phyloP scores from a whole-genome alignment of 2,113 vertebrate species.

The Lichenostomus cassidix region DNA sequence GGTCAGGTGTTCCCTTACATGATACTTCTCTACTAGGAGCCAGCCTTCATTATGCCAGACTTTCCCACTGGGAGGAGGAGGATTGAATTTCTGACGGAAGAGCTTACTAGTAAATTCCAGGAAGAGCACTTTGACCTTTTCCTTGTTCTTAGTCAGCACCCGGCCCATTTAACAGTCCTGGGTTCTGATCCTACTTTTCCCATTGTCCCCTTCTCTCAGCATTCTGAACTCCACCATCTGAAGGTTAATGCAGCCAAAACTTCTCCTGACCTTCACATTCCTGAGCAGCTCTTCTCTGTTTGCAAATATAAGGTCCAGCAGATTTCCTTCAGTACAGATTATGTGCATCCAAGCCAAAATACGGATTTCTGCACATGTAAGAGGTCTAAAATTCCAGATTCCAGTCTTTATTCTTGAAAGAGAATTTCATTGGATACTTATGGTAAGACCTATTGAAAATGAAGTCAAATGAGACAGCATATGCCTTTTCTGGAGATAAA shows the following conservation, averaged over 20 bases:
- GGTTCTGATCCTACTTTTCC: not conserved
- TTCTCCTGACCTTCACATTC: not conserved
- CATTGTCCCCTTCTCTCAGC: not conserved
- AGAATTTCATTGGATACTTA: not conserved
- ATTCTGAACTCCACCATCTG: not conserved
- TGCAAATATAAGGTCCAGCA: not conserved
- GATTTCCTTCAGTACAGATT: not conserved
- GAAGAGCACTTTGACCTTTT: not conserved
- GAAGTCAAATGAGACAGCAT: not conserved
- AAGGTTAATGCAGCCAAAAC: not conserved
- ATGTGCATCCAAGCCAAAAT: not conserved
- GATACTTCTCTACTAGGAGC: not conserved
- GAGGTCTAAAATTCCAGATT: not conserved
- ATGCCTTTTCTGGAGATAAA: not conserved
- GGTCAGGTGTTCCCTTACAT: not conserved
- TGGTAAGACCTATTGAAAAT: not conserved
- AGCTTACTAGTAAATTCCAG: not conserved
- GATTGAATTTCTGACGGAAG: not conserved
- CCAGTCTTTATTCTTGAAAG: not conserved
- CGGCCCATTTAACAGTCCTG: not conserved
- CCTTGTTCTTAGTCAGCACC: not conserved
- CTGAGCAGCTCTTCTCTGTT: not conserved
- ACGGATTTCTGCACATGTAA: accelerated
- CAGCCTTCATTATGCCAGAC: not conserved
- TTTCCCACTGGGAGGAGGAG: not conserved